Evolutionary conservation across 1,140 invertebrate genomes (phyloP), one percentile per base, ranked within the genome.

Genomic region (Drosophila orosa): DNA sequence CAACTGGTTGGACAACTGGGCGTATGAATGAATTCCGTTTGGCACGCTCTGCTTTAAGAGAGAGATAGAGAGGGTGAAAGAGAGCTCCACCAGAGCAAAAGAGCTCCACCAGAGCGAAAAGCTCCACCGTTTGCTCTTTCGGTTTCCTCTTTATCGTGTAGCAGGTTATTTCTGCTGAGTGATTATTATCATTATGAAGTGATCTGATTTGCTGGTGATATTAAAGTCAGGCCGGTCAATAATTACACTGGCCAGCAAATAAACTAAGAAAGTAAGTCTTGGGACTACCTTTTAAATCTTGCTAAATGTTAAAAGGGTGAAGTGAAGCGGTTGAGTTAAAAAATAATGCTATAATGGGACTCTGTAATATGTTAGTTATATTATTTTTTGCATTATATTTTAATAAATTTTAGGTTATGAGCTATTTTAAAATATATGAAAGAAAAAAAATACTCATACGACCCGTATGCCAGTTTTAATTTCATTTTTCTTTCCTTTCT

Each of bases 21-120:
- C n/a, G 42, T 61, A 87, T 86, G 83, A 86, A 86, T 86, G 83
- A 86, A 86, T 87, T 84, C 73, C 58, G 24, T 27, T 66, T 86
- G 63, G 58, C 62, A 63, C 57, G 68, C 78, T 74, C 74, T 61
- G 65, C 9, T 45, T 68, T 79, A 79, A 81, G 78, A 81, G 78
- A 75, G 24, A 19, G 55, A 76, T 52, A 67, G 66, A 71, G 29
- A 22, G 24, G 10, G n/a, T 45, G 33, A 62, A 54, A 76, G 74
- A 47, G 48, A 42, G 19, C 25, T 57, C 19, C 31, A 52, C 4
- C 29, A 15, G 17, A 19, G 29, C 48, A 17, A 52, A 52, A 29
- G n/a, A 52, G 31, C 13, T 35, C 19, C 31, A 52, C 4, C 29
- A 15, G 17, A 19, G 29, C 48, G 29, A 52, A 52, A 29, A 52